phyloP scores from a whole-genome alignment of 1,140 invertebrate species.

The Pteromalus puparum region DNA sequence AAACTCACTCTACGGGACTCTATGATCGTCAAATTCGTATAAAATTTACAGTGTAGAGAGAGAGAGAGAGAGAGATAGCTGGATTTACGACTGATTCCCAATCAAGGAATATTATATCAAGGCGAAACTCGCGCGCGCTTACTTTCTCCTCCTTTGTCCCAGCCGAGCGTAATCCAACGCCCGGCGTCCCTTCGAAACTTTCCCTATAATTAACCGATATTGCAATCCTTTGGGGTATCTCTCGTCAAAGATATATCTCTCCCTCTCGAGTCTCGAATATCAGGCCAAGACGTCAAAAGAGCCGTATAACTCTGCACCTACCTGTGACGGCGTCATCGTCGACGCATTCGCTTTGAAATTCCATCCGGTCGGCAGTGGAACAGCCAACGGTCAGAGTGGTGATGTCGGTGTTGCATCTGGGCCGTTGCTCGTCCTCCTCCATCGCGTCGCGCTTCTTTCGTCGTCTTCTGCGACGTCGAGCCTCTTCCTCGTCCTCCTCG shows the following conservation, averaged over 20 bases:
- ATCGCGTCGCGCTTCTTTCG: constrained; percentile 65
- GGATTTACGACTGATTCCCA: constrained; percentile 21
- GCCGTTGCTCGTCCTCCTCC: constrained; percentile 67
- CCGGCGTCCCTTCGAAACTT: background rate
- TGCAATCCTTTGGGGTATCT: background rate
- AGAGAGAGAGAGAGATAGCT: background rate
- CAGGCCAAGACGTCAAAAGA: background rate
- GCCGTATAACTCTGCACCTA: constrained; percentile 48
- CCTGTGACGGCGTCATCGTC: constrained; percentile 76
- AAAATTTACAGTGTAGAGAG: too few relatives aligned
- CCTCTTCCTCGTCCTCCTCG: constrained; percentile 59
- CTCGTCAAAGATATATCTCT: constrained; percentile 17
- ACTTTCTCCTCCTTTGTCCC: background rate
- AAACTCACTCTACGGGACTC: too few relatives aligned
- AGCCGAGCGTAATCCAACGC: background rate
- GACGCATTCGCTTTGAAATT: constrained; percentile 82
- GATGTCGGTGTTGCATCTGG: constrained; percentile 72
- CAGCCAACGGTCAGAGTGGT: constrained; percentile 82
- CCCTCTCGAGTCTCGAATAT: background rate
- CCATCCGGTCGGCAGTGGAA: constrained; percentile 82
- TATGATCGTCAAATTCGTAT: too few relatives aligned
- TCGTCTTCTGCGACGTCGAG: constrained; percentile 36
- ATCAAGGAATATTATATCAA: constrained; percentile 22
- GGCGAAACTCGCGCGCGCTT: background rate
- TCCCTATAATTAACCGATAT: constrained; percentile 45